phyloP scores from a whole-genome alignment of 2,113 vertebrate genomes.

The Rhinopithecus roxellana region DNA sequence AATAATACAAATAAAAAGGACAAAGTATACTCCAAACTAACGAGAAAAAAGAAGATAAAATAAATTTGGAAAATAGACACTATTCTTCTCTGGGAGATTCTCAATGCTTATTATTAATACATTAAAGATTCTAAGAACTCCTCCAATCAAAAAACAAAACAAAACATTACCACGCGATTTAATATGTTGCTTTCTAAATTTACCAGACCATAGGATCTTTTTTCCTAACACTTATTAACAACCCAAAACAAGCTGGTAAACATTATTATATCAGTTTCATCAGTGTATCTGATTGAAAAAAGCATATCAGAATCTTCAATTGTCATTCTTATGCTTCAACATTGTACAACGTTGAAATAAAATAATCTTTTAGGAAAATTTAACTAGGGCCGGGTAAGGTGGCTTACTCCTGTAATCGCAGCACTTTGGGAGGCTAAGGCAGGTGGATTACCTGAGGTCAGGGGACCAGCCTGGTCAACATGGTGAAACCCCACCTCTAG shows the following conservation, averaged over 20 bases:
- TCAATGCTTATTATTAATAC: background rate
- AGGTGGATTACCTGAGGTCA: background rate
- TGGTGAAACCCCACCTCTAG: background rate
- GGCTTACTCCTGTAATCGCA: background rate
- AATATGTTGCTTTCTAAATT: background rate
- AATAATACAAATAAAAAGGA: background rate
- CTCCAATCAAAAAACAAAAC: background rate
- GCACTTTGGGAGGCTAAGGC: background rate
- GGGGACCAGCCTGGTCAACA: background rate
- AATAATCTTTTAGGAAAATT: constrained; percentile 35
- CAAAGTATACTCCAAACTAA: background rate
- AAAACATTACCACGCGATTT: background rate
- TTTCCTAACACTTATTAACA: constrained; percentile 12
- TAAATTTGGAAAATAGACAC: background rate
- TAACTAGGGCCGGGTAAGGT: background rate
- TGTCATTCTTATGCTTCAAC: background rate
- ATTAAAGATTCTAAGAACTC: background rate
- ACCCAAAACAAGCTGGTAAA: background rate
- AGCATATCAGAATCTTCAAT: background rate
- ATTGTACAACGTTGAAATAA: constrained; percentile 44
- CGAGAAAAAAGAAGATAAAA: constrained; percentile 35
- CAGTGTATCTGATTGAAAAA: constrained; percentile 4
- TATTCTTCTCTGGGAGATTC: constrained; percentile 13
- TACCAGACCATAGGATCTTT: constrained; percentile 11
- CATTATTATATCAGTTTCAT: background rate